phyloP scores from a whole-genome alignment of 2,113 vertebrate genomes.

The Ictidomys tridecemlineatus region DNA sequence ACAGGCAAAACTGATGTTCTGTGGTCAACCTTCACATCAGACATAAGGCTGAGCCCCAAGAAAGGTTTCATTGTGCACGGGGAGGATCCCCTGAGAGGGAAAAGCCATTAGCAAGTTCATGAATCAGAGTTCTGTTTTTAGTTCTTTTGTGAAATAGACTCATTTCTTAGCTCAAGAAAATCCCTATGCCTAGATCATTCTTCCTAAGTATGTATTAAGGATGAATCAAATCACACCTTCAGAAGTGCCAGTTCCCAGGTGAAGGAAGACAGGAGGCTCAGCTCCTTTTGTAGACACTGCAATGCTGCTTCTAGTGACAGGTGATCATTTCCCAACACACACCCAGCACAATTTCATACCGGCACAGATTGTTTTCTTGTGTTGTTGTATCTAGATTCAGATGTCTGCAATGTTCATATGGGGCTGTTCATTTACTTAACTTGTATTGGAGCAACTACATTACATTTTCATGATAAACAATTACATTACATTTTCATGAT shows the following conservation, averaged over 20 bases:
- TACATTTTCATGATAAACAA: not conserved
- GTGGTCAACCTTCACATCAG: too few relatives aligned
- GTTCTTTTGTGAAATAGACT: slow-evolving; percentile 68
- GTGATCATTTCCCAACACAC: not conserved
- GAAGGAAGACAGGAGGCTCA: not conserved
- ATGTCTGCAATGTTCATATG: not conserved
- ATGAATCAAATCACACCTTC: slow-evolving; percentile 35
- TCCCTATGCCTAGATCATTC: not conserved
- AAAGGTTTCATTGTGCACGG: too few relatives aligned
- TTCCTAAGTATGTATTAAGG: not conserved
- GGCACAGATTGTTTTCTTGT: not conserved
- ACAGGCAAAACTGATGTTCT: too few relatives aligned
- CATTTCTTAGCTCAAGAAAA: slow-evolving; percentile 62
- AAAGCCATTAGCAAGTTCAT: slow-evolving; percentile 65
- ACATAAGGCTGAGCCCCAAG: too few relatives aligned
- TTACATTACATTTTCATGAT: not conserved
- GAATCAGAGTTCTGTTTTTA: slow-evolving; percentile 78
- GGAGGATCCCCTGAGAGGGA: slow-evolving; percentile 30
- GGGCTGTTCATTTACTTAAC: not conserved
- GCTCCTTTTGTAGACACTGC: not conserved
- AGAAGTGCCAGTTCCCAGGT: not conserved
- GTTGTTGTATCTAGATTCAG: not conserved
- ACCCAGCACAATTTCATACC: not conserved
- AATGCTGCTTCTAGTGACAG: not conserved
- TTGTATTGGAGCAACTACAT: not conserved